Conservation (phyloP, 2,797 vertebrate genomes). For the Podarcis lilfordi region DNA sequence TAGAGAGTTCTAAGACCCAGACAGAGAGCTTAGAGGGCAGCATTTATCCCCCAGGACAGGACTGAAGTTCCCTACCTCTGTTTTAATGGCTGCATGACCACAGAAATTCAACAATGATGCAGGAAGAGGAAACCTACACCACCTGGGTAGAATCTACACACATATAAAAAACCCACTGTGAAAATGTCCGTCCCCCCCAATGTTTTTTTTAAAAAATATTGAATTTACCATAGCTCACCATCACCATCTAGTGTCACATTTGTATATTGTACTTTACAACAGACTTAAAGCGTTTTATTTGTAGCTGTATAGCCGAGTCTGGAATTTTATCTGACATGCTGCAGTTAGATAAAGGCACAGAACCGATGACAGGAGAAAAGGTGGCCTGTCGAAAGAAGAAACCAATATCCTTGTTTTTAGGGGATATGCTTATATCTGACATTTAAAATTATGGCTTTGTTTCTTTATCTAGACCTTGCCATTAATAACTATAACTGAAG, state of each 20-base stretch:
- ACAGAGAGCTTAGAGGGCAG: too few species aligned
- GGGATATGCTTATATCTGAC: slow-evolving; percentile 54
- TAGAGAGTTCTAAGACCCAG: too few species aligned
- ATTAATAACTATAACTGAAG: slow-evolving; percentile 60
- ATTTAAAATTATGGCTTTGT: slow-evolving; percentile 38
- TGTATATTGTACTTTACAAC: too few species aligned
- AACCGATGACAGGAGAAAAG: background rate
- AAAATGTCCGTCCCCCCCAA: too few species aligned
- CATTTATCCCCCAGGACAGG: too few species aligned
- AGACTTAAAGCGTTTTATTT: too few species aligned
- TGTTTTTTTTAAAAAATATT: too few species aligned
- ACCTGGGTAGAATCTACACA: background rate
- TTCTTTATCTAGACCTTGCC: slow-evolving; percentile 54
- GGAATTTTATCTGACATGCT: slow-evolving; percentile 11
- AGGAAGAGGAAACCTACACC: slow-evolving; percentile 12
- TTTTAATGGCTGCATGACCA: background rate
- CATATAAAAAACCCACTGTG: too few species aligned
- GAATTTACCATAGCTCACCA: too few species aligned
- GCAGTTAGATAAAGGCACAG: background rate
- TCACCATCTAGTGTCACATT: too few species aligned
- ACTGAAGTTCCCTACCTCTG: too few species aligned
- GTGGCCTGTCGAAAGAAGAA: background rate
- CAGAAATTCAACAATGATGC: background rate
- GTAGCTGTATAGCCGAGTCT: too few species aligned
- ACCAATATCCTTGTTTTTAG: slow-evolving; percentile 51